Conservation (phyloP, 2,113 vertebrate genomes). For the Nothoprocta perdicaria region DNA sequence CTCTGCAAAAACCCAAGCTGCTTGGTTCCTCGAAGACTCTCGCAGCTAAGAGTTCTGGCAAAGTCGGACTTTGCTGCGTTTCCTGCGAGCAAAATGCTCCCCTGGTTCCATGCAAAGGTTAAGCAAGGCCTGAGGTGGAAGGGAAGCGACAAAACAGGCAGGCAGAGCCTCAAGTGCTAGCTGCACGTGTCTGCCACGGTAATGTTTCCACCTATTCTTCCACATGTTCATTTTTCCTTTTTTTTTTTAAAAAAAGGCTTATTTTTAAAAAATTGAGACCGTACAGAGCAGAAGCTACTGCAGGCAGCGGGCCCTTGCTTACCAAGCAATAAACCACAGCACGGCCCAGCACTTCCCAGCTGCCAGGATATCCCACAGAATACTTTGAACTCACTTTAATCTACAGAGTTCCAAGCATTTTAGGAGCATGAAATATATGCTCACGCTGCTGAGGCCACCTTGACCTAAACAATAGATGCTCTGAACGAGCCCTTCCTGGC, state of each 20-base stretch:
- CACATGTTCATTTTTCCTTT: neutral
- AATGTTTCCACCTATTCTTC: neutral
- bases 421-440: neutral
- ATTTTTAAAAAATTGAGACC: neutral
- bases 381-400: neutral
- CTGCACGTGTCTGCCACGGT: neutral
- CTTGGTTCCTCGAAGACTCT: conserved; percentile 14
- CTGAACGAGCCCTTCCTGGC: conserved; percentile 30
- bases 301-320: neutral
- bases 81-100: neutral
- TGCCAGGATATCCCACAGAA: neutral
- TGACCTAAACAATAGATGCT: neutral
- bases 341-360: neutral
- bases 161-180: neutral
- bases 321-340: neutral
- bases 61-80: neutral
- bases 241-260: no score
- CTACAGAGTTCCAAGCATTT: neutral
- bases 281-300: neutral
- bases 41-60: neutral
- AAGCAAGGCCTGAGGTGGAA: neutral
- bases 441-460: neutral
- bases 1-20: neutral
- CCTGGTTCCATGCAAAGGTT: neutral
- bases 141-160: neutral